Conservation (phyloP, 2,888 invertebrate genomes). For the Drepana falcataria region DNA sequence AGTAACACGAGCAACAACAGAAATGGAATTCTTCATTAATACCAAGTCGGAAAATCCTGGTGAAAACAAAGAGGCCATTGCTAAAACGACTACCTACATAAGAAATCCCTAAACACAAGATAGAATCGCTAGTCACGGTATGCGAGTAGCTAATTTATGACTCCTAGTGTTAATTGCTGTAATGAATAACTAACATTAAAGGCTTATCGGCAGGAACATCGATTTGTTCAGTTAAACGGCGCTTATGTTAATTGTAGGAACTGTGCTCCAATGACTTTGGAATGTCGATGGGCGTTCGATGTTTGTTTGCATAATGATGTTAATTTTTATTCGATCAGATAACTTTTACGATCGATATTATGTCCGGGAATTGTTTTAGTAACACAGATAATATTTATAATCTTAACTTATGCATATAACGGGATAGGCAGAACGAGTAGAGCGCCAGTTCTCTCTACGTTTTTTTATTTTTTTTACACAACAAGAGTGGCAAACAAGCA, state of each 20-base stretch:
- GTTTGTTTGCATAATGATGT: not conserved
- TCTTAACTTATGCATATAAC: no score
- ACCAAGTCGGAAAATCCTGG: no score
- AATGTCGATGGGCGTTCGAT: slow-evolving; percentile 16
- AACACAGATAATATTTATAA: no score
- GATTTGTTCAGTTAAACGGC: slow-evolving; percentile 61
- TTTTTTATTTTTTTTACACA: no score
- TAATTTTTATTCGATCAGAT: not conserved
- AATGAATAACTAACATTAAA: slow-evolving; percentile 61
- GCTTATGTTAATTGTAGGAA: slow-evolving; percentile 66
- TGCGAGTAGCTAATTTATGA: slow-evolving; percentile 56
- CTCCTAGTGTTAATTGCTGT: slow-evolving; percentile 64
- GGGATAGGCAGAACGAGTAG: no score
- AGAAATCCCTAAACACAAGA: slow-evolving; percentile 17
- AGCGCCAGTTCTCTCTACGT: no score
- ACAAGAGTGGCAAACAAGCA: no score
- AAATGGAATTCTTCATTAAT: no score
- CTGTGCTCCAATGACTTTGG: slow-evolving; percentile 53
- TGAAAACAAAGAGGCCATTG: no score
- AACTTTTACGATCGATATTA: not conserved
- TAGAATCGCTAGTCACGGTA: slow-evolving; percentile 43
- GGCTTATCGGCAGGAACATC: slow-evolving; percentile 44
- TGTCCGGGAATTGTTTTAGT: no score
- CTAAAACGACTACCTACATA: slow-evolving; percentile 10
- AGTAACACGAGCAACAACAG: no score